These are phyloP conservation scores for Pedetes capensis DNA, from an alignment of 2,113 vertebrate genomes.

Conservation along the genomic window DNA sequence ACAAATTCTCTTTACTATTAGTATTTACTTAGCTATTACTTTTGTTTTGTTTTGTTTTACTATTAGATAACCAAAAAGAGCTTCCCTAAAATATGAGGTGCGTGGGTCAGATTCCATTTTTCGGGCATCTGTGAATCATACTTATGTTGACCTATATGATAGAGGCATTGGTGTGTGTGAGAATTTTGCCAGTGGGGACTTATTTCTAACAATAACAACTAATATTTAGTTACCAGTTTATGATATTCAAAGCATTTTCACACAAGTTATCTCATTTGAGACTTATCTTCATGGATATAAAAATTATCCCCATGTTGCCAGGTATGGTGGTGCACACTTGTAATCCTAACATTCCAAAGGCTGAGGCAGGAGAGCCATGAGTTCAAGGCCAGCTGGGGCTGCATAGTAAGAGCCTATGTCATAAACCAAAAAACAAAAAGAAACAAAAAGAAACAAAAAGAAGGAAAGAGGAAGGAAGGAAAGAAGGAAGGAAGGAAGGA, in stretches of 20 bases:
- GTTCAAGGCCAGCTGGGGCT: too few relatives aligned
- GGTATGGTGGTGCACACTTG: too few relatives aligned
- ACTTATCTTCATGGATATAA: neutral
- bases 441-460: too few relatives aligned
- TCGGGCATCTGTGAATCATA: neutral
- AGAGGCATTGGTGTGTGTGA: neutral
- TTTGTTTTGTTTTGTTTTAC: too few relatives aligned
- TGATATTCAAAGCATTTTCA: neutral
- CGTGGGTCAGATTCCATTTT: neutral
- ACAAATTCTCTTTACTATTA: neutral
- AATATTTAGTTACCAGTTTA: neutral
- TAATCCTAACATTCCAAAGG: too few relatives aligned
- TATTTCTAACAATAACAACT: neutral
- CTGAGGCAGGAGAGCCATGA: too few relatives aligned
- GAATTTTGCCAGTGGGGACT: neutral
- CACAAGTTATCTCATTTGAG: neutral
- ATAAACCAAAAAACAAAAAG: too few relatives aligned
- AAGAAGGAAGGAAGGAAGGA: too few relatives aligned
- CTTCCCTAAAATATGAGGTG: neutral
- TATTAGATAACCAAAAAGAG: conserved; percentile 37
- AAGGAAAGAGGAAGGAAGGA: too few relatives aligned
- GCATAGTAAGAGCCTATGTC: too few relatives aligned
- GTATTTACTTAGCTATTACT: conserved; percentile 41
- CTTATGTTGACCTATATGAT: neutral
- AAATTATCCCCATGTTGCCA: too few relatives aligned